Percentiles rank a stretch among this genome's conserved stretches.
Conservation (phyloP, 2,797 vertebrate genomes). For the Sebastes hubbsi region DNA sequence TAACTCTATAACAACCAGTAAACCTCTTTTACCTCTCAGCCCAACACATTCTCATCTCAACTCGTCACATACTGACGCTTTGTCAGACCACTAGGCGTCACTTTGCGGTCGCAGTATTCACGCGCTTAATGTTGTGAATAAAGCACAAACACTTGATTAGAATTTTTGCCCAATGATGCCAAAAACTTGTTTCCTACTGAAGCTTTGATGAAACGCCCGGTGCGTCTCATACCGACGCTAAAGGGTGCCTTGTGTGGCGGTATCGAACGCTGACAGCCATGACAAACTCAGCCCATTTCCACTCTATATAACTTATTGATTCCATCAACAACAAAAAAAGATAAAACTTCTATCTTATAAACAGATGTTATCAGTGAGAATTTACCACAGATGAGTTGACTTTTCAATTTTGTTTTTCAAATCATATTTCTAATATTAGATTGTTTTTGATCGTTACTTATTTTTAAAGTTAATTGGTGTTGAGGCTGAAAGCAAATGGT, state of each 20-base stretch:
- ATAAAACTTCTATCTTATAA: background rate
- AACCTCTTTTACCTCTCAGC: background rate
- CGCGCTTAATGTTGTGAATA: no score
- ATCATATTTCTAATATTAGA: background rate
- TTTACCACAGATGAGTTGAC: background rate
- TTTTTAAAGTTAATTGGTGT: background rate
- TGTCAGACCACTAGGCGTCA: no score
- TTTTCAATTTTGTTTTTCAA: background rate
- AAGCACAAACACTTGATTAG: no score
- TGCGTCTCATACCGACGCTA: no score
- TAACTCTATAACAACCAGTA: slow-evolving; percentile 14
- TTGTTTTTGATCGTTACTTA: background rate
- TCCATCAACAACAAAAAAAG: background rate
- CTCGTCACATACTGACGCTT: no score
- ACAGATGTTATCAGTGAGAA: background rate
- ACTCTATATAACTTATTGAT: background rate
- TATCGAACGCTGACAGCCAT: no score
- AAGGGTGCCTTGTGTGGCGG: no score
- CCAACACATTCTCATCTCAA: background rate
- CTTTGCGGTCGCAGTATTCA: no score
- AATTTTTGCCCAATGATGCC: no score
- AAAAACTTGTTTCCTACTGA: no score
- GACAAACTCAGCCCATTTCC: background rate
- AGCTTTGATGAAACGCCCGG: no score
- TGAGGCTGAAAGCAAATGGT: background rate